Percentiles rank a stretch among this genome's conserved stretches.
Conservation (phyloP, 2,113 vertebrate species). For the Arenaria interpres region DNA sequence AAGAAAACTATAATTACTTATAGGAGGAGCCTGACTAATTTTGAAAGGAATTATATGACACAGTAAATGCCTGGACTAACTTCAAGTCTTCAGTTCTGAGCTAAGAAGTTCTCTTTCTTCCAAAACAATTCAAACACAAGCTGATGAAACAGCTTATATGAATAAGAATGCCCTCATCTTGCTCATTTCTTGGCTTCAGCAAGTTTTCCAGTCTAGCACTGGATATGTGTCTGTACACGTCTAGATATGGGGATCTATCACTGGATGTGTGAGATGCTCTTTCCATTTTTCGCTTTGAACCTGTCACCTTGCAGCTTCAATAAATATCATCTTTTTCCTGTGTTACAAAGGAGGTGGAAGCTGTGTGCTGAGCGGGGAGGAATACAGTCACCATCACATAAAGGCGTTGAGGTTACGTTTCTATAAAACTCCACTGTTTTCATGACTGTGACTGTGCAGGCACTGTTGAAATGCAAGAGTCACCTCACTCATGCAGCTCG, state of each 20-base stretch:
- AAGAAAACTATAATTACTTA: not conserved
- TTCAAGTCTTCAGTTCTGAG: not conserved
- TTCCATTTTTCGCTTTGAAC: not conserved
- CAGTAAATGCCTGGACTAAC: not conserved
- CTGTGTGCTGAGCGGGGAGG: not conserved
- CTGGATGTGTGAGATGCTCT: not conserved
- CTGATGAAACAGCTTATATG: not conserved
- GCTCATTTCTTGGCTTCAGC: not conserved
- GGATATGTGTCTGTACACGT: too few species aligned
- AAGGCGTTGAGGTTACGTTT: not conserved
- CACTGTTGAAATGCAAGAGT: not conserved
- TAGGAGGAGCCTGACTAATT: not conserved
- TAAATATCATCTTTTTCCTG: accelerated
- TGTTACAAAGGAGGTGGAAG: not conserved
- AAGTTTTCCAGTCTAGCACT: not conserved
- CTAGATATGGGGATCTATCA: too few species aligned
- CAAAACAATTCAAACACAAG: not conserved
- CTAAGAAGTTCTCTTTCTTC: not conserved
- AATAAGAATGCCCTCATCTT: not conserved
- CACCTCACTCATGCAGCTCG: not conserved
- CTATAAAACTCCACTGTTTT: not conserved
- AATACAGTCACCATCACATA: not conserved
- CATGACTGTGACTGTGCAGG: not conserved
- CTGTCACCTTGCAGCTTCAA: not conserved
- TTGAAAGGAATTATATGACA: not conserved